A percentile compares a stretch with the other conserved stretches of the same genome.
These are phyloP conservation scores for Phoxinus phoxinus DNA, from an alignment of 2,113 vertebrate species.

Conservation along the genomic window DNA sequence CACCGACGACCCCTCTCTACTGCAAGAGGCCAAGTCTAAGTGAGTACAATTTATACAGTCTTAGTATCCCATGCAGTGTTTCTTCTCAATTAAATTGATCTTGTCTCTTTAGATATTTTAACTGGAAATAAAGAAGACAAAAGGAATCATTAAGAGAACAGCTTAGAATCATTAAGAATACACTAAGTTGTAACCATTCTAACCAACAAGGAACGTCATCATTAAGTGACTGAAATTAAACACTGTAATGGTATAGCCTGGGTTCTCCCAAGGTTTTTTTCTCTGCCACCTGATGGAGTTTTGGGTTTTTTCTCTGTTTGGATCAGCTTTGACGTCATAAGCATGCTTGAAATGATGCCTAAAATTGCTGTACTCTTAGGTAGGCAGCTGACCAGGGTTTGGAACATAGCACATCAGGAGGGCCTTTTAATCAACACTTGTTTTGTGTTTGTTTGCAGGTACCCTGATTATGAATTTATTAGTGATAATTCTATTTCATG, in stretches of 20 bases:
- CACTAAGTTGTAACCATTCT: background rate
- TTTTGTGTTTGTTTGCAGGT: slow-evolving; percentile 70
- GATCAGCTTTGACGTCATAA: background rate
- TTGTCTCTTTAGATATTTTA: background rate
- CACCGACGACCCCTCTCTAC: slow-evolving; percentile 85
- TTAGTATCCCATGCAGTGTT: background rate
- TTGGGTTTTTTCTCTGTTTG: background rate
- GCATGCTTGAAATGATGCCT: background rate
- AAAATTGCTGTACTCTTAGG: background rate
- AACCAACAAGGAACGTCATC: background rate
- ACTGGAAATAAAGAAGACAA: background rate
- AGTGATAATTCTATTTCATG: slow-evolving; percentile 93
- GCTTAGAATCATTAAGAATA: background rate
- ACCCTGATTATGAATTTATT: slow-evolving; percentile 89
- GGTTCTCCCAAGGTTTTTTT: too few species aligned
- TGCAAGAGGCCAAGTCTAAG: slow-evolving; percentile 89
- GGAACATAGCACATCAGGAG: background rate
- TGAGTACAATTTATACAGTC: slow-evolving; percentile 37
- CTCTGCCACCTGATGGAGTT: too few species aligned
- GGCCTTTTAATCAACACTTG: slow-evolving; percentile 11
- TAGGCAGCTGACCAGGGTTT: background rate
- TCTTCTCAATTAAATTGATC: background rate
- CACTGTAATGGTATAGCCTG: background rate
- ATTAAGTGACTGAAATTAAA: background rate
- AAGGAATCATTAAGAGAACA: background rate